Base-by-base conservation (phyloP, 2,888 invertebrate species). In the Orchestes rusci region DNA sequence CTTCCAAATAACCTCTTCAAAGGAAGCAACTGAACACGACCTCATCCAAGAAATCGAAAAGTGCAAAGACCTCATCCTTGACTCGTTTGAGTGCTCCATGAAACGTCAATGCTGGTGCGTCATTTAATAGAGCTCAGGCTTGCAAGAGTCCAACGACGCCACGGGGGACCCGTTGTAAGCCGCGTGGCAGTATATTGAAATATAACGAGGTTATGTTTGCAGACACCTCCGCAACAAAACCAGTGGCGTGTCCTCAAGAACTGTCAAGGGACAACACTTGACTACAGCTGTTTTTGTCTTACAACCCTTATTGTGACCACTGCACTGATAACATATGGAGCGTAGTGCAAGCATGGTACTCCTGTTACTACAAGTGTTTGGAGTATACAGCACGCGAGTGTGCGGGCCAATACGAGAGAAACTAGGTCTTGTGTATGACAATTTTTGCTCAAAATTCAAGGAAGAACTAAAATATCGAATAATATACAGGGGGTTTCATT, bases 261-360 rank as follows among this genome's bases (percentile, higher is more conserved):
- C 74, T 0, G 80, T 89, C 23, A 77, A 87, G 45, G 91, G 91
- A 0, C 95, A 95, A 65, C 87, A 88, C 60, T 87, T 91, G 56
- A 71, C 72, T 86, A 40, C 80, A 82, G 57, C 73, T 74, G 10
- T 61, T 70, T 13, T 50, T 73, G 12, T n/a, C n/a, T n/a, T n/a
- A n/a, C n/a, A n/a, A 70, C 16, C 71, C 72, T 16, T 90, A 90
- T 65, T 95, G 95, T 67, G 94, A 95, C 65, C 85, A 88, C 57
- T 97, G 96, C 64, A 85, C 89, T 39, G 83, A 85, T 1, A 81
- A 89, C 1, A 92, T 96, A 54, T 95, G 95, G 94, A 85, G 86
- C 56, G 80, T 94, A 33, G 75, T 94, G 0, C 94, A 95, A 66
- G 78, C 84, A 3, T 93, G 92, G 69, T 92, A 91, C 62, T 77